phyloP scores from a whole-genome alignment of 2,113 vertebrate genomes.

The Tenebrosternarchus preto region DNA sequence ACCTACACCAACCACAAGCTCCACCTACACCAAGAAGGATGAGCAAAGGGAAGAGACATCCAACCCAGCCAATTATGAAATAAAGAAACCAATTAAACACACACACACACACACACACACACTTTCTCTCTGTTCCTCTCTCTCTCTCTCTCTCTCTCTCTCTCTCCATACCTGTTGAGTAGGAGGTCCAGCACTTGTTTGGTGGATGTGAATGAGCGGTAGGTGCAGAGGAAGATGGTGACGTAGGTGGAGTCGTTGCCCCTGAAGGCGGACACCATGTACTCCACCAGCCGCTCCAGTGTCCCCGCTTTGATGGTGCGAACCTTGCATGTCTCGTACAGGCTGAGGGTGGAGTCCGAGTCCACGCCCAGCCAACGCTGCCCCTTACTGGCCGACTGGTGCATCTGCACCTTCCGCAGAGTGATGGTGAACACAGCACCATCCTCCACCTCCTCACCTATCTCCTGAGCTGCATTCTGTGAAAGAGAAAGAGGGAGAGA shows the following conservation, averaged over 20 bases:
- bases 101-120: no score
- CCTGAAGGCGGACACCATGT: constrained; percentile 94
- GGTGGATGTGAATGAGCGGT: constrained; percentile 91
- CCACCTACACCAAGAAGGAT: no score
- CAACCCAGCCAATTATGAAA: no score
- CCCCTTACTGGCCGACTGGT: constrained; percentile 89
- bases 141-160: background rate
- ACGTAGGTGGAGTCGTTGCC: constrained; percentile 97
- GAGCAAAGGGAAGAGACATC: no score
- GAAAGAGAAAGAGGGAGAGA: background rate
- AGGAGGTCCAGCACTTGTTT: constrained; percentile 95
- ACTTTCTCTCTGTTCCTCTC: background rate
- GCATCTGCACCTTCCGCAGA: constrained; percentile 91
- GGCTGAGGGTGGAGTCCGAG: constrained; percentile 85
- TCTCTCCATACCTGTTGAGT: constrained; percentile 80
- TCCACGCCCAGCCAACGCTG: constrained; percentile 98
- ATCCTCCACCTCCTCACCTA: constrained; percentile 93
- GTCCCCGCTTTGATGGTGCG: constrained; percentile 96
- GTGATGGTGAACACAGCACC: constrained; percentile 96
- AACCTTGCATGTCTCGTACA: constrained; percentile 96
- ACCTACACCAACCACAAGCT: no score
- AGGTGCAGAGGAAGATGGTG: constrained; percentile 98
- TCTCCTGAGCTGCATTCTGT: constrained; percentile 98
- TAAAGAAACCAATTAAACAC: no score
- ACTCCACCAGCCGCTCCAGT: constrained; percentile 95